Evolutionary conservation across 2,797 vertebrate genomes (phyloP), one percentile per base, ranked within the genome.

Genomic region (Parotocinclus haroldoi): DNA sequence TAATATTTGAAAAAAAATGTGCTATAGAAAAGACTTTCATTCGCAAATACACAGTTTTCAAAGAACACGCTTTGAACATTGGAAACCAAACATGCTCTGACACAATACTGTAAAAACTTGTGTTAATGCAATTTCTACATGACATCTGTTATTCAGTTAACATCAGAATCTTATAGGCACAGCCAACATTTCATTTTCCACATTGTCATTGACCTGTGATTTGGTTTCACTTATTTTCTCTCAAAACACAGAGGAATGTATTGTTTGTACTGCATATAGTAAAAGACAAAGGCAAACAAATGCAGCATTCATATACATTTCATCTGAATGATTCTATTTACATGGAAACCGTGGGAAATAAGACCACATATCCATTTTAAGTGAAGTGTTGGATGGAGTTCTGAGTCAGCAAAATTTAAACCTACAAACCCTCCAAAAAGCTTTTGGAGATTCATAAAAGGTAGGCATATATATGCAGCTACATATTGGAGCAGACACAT

Each of bases 381-480:
- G 52, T 9, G 63, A 70, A 52, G 51, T 59, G 40, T 63, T 69
- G 66, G 19, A 70, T 65, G 38, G 14, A 52, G 60, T 70, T 36
- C 73, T 44, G 36, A 65, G 52, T 60, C 44, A 14, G 63, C 52
- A 65, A 75, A n/a, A 75, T 66, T 46, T 55, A 71, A 60, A 73
- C 52, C 37, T 13, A 9, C 6, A 55, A 59, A 64, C 10, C 42
- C 63, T 59, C 49, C 19, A 45, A 50, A 66, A 51, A 27, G 49
- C 57, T 37, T 73, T 52, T 58, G 56, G 72, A 58, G 57, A 58
- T 63, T 66, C 49, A 46, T n/a, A 73, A 70, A 67, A 69, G 40
- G 16, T 36, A 65, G 58, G 65, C 60, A 73, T 76, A 68, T 53
- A 13, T 56, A 68, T 66, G 60, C 71, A 50, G 64, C 73, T 78